These are phyloP conservation scores for Eurypyga helias DNA, from an alignment of 2,113 vertebrate species.

Conservation along the genomic window DNA sequence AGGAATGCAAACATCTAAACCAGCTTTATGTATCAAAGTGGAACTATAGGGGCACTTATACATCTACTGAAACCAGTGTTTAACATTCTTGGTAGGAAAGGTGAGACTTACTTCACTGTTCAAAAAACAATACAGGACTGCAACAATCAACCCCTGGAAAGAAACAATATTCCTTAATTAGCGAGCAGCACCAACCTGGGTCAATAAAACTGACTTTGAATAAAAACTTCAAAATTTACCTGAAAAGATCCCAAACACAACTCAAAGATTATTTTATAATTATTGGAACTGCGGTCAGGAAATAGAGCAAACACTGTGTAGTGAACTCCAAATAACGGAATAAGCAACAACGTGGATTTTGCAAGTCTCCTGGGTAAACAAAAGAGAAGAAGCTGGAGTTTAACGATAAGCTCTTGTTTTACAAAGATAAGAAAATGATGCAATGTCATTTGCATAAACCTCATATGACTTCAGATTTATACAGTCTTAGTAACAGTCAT, in stretches of 20 bases:
- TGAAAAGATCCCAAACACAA: constrained; percentile 92
- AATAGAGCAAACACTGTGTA: constrained; percentile 87
- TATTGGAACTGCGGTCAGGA: constrained; percentile 77
- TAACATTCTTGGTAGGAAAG: not conserved
- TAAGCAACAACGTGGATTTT: constrained; percentile 92
- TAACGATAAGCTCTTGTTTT: not conserved
- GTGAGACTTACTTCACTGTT: constrained; percentile 87
- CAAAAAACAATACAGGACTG: constrained; percentile 90
- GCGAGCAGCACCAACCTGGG: not conserved
- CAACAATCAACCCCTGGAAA: constrained; percentile 88
- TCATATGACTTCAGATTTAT: not conserved
- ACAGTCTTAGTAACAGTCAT: not conserved
- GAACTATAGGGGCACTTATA: not conserved
- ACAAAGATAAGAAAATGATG: not conserved
- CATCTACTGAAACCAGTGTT: not conserved
- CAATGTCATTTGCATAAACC: not conserved
- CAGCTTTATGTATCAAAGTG: not conserved
- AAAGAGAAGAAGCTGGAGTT: not conserved
- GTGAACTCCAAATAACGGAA: constrained; percentile 92
- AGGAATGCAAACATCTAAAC: not conserved
- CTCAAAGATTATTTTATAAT: constrained; percentile 90
- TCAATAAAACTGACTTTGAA: not conserved
- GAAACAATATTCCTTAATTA: constrained; percentile 7
- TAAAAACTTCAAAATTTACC: constrained; percentile 67
- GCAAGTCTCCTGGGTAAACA: constrained; percentile 84